Conservation (phyloP, 2,113 vertebrate genomes). For the Lepus europaeus region DNA sequence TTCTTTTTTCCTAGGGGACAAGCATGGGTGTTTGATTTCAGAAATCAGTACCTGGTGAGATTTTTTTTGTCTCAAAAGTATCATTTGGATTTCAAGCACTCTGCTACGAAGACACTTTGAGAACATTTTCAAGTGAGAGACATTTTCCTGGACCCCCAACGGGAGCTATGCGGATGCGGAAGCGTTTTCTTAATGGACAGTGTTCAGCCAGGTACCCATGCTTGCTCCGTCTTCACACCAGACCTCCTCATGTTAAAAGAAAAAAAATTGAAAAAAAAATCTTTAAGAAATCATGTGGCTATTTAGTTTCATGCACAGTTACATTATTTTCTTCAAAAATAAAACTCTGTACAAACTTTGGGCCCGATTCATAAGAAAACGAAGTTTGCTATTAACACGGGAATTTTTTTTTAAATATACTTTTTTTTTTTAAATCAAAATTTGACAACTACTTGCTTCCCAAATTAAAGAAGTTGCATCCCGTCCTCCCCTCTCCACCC, state of each 20-base stretch:
- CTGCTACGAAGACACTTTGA: slow-evolving; percentile 79
- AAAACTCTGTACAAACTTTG: slow-evolving; percentile 91
- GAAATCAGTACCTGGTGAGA: slow-evolving; percentile 88
- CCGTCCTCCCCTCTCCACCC: neutral
- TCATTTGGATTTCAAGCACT: slow-evolving; percentile 86
- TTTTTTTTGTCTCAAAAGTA: slow-evolving; percentile 85
- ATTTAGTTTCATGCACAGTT: slow-evolving; percentile 91
- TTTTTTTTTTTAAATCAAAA: slow-evolving; percentile 77
- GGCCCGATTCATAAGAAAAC: slow-evolving; percentile 92
- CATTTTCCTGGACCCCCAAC: slow-evolving; percentile 76
- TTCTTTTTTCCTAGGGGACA: slow-evolving; percentile 84
- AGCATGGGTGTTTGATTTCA: slow-evolving; percentile 89
- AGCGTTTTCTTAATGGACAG: slow-evolving; percentile 84
- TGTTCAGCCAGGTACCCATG: slow-evolving; percentile 88
- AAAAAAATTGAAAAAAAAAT: slow-evolving; percentile 61
- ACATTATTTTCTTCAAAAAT: slow-evolving; percentile 88
- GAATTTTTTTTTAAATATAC: slow-evolving; percentile 77
- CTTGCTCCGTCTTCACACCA: slow-evolving; percentile 89
- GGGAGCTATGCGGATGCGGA: slow-evolving; percentile 66
- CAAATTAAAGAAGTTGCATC: slow-evolving; percentile 49
- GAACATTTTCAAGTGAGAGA: slow-evolving; percentile 81
- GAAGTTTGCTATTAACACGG: slow-evolving; percentile 90
- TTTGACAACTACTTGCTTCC: slow-evolving; percentile 51
- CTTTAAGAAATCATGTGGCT: slow-evolving; percentile 87
- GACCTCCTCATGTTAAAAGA: slow-evolving; percentile 86